Percentiles rank a stretch among this genome's conserved stretches.
phyloP scores from a whole-genome alignment of 2,888 invertebrate genomes.

The Piscicola geometra region DNA sequence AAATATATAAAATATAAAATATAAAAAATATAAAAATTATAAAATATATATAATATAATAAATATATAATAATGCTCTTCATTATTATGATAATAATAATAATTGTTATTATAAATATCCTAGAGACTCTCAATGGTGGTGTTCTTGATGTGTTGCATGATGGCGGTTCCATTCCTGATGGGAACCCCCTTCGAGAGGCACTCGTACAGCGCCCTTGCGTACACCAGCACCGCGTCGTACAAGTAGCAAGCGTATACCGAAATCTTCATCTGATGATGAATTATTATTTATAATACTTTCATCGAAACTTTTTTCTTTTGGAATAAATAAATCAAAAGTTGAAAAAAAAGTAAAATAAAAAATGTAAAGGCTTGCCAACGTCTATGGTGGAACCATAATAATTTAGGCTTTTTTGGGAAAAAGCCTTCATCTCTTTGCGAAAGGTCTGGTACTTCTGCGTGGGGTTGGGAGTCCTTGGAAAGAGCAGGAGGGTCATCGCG shows the following conservation, averaged over 20 bases:
- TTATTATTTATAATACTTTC: no score
- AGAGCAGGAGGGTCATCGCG: conserved; percentile 39
- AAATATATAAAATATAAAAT: no score
- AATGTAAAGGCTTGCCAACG: no score
- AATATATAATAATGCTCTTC: not conserved
- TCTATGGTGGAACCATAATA: not conserved
- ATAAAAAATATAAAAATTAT: no score
- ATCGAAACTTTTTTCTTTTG: no score
- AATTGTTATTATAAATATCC: no score
- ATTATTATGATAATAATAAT: no score
- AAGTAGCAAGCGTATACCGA: conserved; percentile 52
- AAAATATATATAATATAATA: not conserved
- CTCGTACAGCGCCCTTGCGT: conserved; percentile 75
- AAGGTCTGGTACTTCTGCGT: conserved; percentile 66
- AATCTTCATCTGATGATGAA: conserved; percentile 45
- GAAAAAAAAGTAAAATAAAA: no score
- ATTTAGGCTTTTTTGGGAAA: conserved; percentile 64
- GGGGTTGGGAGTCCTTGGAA: conserved; percentile 67
- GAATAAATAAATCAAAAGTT: no score
- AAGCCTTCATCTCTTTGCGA: conserved; percentile 71
- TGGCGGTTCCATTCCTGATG: conserved; percentile 68
- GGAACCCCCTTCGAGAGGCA: conserved; percentile 64
- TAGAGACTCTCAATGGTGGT: conserved; percentile 80
- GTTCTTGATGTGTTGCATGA: conserved; percentile 59
- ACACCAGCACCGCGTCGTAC: conserved; percentile 70